Base-by-base conservation (phyloP, 2,797 vertebrate genomes). In the Crocidura indochinensis region DNA sequence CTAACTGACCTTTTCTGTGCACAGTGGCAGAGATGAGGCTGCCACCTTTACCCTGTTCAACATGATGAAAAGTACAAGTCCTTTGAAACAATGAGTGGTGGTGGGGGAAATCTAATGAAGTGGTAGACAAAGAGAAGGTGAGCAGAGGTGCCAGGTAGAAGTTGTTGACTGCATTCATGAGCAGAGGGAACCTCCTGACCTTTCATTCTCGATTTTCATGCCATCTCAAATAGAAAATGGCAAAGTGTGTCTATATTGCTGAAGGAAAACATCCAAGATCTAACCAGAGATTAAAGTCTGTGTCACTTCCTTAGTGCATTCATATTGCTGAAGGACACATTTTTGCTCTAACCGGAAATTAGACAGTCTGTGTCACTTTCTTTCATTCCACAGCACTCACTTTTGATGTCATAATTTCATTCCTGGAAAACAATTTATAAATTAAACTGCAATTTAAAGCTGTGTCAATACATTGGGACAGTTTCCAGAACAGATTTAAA, bases 391-490 rank as follows among this genome's bases (percentile, higher is more conserved):
- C 1, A 38, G 95, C 91, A 86, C 24, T 82, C 65, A 92, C 22
- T 75, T 80, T 90, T 95, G 94, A 94, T 96, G 72, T 94, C 93
- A 62, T 92, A 88, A 80, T 93, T 97, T 96, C 81, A 95, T 97
- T 97, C 91, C 69, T 93, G 80, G 82, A 92, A 97, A 97, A 97
- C 93, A 94, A 91, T 91, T 97, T 46, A 64, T 91, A 94, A 95
- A 96, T 97, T 95, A 95, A 96, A 95, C 90, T 93, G 65, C 90
- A 60, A 96, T 84, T 93, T 88, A 92, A 96, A 96, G 71, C 96
- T 95, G 87, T 97, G 97, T 96, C 88, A 94, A 79, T 95, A 80
- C 94, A 84, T 83, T 95, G 76, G 93, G 96, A 92, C 84, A 96
- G 85, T 94, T 93, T 93, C 67, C 92, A 92, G 79, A 91, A 84